phyloP scores from a whole-genome alignment of 2,888 invertebrate genomes.

The Stratiomys singularior region DNA sequence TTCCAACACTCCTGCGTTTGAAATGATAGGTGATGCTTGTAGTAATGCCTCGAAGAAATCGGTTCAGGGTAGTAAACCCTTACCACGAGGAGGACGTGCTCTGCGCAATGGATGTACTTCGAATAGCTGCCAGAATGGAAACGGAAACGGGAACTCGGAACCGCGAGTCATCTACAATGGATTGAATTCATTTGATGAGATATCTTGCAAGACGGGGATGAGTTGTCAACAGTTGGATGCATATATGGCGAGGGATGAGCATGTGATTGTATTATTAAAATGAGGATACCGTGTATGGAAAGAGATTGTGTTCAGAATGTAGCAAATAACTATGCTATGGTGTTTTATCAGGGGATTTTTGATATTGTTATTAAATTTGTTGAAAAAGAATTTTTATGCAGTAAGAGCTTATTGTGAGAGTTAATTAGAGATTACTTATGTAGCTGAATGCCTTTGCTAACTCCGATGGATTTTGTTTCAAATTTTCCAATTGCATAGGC shows the following conservation, averaged over 20 bases:
- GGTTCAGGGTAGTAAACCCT: constrained; percentile 50
- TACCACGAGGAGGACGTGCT: constrained; percentile 50
- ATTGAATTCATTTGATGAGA: constrained; percentile 78
- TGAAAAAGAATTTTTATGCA: no score
- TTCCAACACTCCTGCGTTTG: constrained; percentile 47
- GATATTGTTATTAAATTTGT: constrained; percentile 1
- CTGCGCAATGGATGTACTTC: constrained; percentile 5
- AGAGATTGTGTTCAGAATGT: background rate
- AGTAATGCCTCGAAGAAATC: background rate
- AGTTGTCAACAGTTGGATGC: constrained; percentile 78
- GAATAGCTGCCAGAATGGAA: background rate
- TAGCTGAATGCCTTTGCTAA: no score
- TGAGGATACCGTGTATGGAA: constrained; percentile 55
- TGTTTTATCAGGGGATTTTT: background rate
- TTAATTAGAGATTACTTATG: no score
- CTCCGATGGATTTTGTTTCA: no score
- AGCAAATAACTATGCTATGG: background rate
- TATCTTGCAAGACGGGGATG: constrained; percentile 81
- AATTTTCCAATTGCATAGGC: no score
- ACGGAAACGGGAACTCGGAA: background rate
- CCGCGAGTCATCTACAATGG: constrained; percentile 63
- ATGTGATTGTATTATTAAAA: constrained; percentile 77
- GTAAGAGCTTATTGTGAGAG: no score
- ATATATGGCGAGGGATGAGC: constrained; percentile 79
- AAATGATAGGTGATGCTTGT: background rate